Percentiles rank a stretch among this genome's conserved stretches.
Conservation (phyloP, 1,140 invertebrate genomes). For the Saxidomus purpurata region DNA sequence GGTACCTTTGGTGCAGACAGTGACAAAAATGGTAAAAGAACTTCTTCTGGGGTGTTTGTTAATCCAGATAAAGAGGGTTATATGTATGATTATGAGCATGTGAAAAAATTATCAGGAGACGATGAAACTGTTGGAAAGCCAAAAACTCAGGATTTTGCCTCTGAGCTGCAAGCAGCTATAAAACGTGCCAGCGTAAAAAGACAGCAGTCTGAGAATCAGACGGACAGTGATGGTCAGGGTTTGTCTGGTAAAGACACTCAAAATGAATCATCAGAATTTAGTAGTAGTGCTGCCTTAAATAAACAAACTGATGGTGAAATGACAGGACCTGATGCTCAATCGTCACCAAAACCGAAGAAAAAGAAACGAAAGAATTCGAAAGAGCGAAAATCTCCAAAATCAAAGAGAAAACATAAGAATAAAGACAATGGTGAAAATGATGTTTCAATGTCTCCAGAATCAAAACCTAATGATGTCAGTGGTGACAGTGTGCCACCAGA, state of each 20-base stretch:
- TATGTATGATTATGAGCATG: conserved; percentile 67
- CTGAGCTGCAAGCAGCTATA: conserved; percentile 55
- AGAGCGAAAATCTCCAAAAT: conserved; percentile 58
- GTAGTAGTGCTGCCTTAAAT: conserved; percentile 49
- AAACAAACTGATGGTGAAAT: conserved; percentile 64
- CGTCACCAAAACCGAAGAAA: conserved; percentile 60
- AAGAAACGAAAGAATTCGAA: conserved; percentile 62
- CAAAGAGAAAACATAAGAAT: neutral
- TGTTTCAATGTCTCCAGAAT: neutral
- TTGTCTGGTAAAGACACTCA: conserved; percentile 9
- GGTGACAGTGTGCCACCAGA: conserved; percentile 43
- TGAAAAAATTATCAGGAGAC: conserved; percentile 59
- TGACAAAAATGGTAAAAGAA: neutral
- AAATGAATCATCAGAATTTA: conserved; percentile 58
- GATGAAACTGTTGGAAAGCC: neutral
- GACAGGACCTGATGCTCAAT: conserved; percentile 56
- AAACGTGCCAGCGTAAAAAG: conserved; percentile 43
- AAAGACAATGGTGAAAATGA: conserved; percentile 39
- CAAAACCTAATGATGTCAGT: conserved; percentile 23
- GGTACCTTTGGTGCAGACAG: conserved; percentile 20
- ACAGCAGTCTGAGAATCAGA: conserved; percentile 33
- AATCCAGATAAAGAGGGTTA: conserved; percentile 68
- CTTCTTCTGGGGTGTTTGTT: conserved; percentile 34
- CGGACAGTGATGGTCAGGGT: conserved; percentile 31
- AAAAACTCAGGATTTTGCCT: conserved; percentile 55